Percentiles rank a stretch among this genome's conserved stretches.
Evolutionary conservation across 2,888 invertebrate genomes (phyloP).

Genomic region (Dasypolia templi): DNA sequence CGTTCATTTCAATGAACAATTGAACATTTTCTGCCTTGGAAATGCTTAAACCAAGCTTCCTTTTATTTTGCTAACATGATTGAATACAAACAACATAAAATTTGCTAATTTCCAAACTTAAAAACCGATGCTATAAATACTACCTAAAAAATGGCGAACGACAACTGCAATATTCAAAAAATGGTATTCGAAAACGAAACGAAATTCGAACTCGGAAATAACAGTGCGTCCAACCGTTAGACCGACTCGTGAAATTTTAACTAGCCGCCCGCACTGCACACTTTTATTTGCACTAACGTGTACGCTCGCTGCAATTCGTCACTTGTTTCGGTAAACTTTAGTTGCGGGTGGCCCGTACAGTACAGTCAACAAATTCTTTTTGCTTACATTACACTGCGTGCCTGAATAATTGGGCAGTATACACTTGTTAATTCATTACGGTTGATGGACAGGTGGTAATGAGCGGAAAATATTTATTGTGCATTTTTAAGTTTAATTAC

Average conservation of each 20-base stretch:
- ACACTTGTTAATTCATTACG: conserved; percentile 61
- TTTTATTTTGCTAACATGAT: background rate
- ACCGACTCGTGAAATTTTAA: conserved; percentile 83
- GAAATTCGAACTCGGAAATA: conserved; percentile 69
- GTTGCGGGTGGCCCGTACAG: conserved; percentile 56
- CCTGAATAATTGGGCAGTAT: conserved; percentile 65
- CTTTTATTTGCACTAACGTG: conserved; percentile 82
- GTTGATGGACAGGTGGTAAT: conserved; percentile 57
- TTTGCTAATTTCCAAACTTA: background rate
- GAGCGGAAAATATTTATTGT: conserved; percentile 49
- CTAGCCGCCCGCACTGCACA: conserved; percentile 72
- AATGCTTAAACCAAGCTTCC: background rate
- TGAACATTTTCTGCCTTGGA: background rate
- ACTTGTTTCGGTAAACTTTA: conserved; percentile 65
- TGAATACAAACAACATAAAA: background rate
- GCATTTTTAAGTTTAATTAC: conserved; percentile 52
- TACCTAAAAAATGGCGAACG: conserved; percentile 24
- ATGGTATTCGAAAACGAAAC: conserved; percentile 63
- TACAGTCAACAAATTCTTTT: conserved; percentile 70
- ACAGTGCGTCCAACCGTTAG: conserved; percentile 69
- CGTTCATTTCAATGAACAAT: background rate
- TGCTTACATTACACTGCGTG: conserved; percentile 68
- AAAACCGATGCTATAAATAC: conserved; percentile 21
- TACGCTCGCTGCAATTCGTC: conserved; percentile 71
- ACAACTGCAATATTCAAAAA: conserved; percentile 72